A percentile compares a stretch with the other conserved stretches of the same genome.
These are phyloP conservation scores for Papilio glaucus DNA, from an alignment of 1,140 invertebrate species.

Conservation along the genomic window DNA sequence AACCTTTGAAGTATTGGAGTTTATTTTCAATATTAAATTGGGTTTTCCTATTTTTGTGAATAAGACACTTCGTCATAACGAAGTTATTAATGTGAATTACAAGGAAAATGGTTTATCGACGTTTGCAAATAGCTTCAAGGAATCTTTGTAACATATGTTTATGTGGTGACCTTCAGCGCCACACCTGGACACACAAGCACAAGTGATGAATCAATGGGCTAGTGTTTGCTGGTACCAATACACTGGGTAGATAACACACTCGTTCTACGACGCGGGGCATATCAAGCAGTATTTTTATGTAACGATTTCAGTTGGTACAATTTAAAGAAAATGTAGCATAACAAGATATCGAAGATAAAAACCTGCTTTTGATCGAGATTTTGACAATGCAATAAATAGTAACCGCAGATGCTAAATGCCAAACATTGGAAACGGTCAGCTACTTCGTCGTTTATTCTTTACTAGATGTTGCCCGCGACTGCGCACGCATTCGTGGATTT, in stretches of 20 bases:
- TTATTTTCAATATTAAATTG: background rate
- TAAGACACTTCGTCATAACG: background rate
- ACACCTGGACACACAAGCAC: constrained; percentile 23
- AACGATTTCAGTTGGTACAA: too few species aligned
- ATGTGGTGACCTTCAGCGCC: constrained; percentile 16
- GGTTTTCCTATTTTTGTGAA: background rate
- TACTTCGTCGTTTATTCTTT: too few species aligned
- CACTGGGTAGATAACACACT: background rate
- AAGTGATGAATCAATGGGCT: background rate
- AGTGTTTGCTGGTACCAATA: background rate
- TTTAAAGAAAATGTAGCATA: too few species aligned
- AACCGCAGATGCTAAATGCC: too few species aligned
- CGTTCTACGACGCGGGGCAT: background rate
- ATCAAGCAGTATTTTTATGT: background rate
- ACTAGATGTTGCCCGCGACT: too few species aligned
- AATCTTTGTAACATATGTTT: background rate
- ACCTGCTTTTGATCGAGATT: too few species aligned
- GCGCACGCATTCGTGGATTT: too few species aligned
- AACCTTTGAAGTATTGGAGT: background rate
- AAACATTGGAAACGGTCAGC: too few species aligned
- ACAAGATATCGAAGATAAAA: too few species aligned
- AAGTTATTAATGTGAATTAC: background rate
- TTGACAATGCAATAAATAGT: too few species aligned
- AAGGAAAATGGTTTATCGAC: constrained; percentile 9
- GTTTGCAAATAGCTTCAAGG: constrained; percentile 15